These are phyloP conservation scores for Priocnemis perturbator DNA, from an alignment of 2,888 invertebrate species.

Conservation along the genomic window DNA sequence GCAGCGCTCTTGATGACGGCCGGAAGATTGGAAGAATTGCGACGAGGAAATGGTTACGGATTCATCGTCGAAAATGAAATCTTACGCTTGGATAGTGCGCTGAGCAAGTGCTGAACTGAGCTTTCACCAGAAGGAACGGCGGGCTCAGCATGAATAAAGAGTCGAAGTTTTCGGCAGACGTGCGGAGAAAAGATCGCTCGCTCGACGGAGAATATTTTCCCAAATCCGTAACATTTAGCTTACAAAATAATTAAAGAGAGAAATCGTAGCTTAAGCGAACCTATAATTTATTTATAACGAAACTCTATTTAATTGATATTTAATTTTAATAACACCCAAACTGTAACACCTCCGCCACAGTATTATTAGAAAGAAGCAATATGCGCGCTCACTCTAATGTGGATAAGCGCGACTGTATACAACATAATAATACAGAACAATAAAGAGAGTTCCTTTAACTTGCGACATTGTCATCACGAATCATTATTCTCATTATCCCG, in stretches of 20 bases:
- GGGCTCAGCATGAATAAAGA: too few relatives aligned
- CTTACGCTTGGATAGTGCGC: too few relatives aligned
- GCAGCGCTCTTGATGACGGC: too few relatives aligned
- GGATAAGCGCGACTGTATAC: slow-evolving; percentile 56
- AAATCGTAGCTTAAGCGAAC: slow-evolving; percentile 56
- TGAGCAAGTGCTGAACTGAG: too few relatives aligned
- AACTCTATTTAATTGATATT: slow-evolving; percentile 67
- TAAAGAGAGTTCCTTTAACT: slow-evolving; percentile 73
- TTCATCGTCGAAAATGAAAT: too few relatives aligned
- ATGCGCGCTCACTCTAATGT: slow-evolving; percentile 34
- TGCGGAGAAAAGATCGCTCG: too few relatives aligned
- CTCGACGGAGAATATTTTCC: too few relatives aligned
- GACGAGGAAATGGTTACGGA: too few relatives aligned
- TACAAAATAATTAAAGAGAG: slow-evolving; percentile 44
- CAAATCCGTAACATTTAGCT: slow-evolving; percentile 21
- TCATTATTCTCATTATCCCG: background rate
- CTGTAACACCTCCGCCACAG: slow-evolving; percentile 70
- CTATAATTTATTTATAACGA: slow-evolving; percentile 70
- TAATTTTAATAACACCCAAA: slow-evolving; percentile 59
- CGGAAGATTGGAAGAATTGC: too few relatives aligned
- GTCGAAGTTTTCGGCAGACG: too few relatives aligned
- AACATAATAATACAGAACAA: slow-evolving; percentile 62
- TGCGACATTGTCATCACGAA: background rate
- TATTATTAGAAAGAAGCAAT: slow-evolving; percentile 68
- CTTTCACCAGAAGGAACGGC: too few relatives aligned